phyloP scores from a whole-genome alignment of 2,888 invertebrate species.

The Noctua fimbriata region DNA sequence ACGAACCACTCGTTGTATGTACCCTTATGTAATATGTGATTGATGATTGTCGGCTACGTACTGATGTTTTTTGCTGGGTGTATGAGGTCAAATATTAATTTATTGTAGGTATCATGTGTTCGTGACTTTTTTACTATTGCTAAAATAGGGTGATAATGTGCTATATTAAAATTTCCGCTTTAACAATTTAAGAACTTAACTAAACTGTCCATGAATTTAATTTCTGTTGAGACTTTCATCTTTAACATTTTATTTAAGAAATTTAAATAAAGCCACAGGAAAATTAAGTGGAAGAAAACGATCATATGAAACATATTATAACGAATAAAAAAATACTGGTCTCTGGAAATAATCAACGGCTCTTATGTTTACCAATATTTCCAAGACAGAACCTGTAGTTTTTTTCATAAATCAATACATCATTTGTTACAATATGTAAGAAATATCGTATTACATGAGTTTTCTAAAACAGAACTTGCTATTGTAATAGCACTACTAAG shows the following conservation, averaged over 20 bases:
- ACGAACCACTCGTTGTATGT: constrained; percentile 68
- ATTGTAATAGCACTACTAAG: not conserved
- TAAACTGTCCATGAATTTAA: not conserved
- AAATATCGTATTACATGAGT: not conserved
- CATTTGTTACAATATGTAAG: not conserved
- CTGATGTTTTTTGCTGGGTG: not conserved
- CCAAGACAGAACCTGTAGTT: not conserved
- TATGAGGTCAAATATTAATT: not conserved
- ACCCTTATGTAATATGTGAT: constrained; percentile 77
- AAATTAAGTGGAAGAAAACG: not conserved
- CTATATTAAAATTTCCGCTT: not conserved
- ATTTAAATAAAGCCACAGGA: not conserved
- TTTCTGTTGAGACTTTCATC: not conserved
- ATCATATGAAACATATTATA: not conserved
- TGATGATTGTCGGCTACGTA: constrained; percentile 45
- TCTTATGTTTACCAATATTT: not conserved
- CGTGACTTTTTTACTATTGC: not conserved
- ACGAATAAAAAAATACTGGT: not conserved
- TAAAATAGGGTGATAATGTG: not conserved
- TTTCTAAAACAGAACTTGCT: not conserved
- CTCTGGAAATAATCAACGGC: not conserved
- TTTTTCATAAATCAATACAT: not conserved
- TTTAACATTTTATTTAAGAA: not conserved
- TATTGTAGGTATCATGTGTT: not conserved
- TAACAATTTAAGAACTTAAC: not conserved